Evolutionary conservation across 2,113 vertebrate species (phyloP), one percentile per base, ranked within the genome.

Genomic region (Erythrocercus mccallii): DNA sequence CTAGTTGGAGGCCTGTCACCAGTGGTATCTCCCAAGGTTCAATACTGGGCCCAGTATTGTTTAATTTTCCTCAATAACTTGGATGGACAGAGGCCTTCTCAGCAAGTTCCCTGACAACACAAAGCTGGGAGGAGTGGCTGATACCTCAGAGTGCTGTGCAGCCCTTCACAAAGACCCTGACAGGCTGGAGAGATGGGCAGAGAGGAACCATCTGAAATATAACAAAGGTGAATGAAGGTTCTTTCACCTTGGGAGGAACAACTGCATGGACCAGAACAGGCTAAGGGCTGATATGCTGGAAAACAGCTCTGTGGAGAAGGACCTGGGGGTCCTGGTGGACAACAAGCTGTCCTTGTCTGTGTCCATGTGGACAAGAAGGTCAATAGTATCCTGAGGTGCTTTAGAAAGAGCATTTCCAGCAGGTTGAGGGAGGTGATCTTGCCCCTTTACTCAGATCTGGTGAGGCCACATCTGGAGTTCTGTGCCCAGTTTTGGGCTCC

Each of bases 171-270:
- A 50, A 8, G 42, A 21, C 16, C 10, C 17, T 0, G 7, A 40
- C 19, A n/a, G 30, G 24, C 10, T 66, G 60, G 4, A 48, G 24
- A 57, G 30, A 42, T 20, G 35, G 60, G 5, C 30, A 66, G 50
- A 35, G 35, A 57, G 16, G 20, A 74, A 31, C 9, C 3, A 5
- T 5, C 20, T 48, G 60, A 56, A 56, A 25, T 7, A 21, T 20
- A 35, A 4, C 20, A 25, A 35, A 42, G 21, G 21, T 0, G 2
- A 42, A 0, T 11, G 2, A 16, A 50, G 31, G 2, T 9, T 76
- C 44, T 10, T 86, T 31, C 13, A 25, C 13, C 8, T 50, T 2
- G 6, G 22, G 27, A 21, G 12, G 37, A 66, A 35, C 2, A 57
- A 10, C 5, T 1, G 1, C 20, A 64, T 1, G 25, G 1, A 58